A percentile compares a stretch with the other conserved stretches of the same genome.
phyloP scores from a whole-genome alignment of 2,797 vertebrate genomes.

The Loriculus beryllinus region DNA sequence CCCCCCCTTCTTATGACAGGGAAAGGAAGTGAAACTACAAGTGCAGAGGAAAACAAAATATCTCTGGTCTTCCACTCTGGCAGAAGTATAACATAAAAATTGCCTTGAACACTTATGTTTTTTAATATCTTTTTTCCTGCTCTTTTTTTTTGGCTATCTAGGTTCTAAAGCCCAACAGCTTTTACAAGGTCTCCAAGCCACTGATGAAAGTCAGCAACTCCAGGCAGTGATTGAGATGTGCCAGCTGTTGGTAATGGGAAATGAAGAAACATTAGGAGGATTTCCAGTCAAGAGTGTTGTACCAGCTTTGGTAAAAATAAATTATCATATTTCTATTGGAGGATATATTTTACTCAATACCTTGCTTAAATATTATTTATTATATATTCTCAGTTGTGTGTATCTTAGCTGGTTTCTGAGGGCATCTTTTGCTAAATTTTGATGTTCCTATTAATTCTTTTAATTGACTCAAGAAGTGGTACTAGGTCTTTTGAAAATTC shows the following conservation, averaged over 20 bases:
- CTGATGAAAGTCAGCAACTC: constrained; percentile 97
- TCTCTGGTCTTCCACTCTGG: constrained; percentile 45
- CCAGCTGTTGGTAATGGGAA: constrained; percentile 98
- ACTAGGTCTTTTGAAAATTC: not conserved
- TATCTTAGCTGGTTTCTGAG: not conserved
- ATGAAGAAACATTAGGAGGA: constrained; percentile 97
- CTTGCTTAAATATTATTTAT: not conserved
- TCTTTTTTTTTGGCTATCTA: constrained; percentile 52
- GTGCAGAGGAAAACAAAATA: constrained; percentile 47
- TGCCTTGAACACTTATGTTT: not conserved
- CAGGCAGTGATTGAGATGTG: constrained; percentile 99
- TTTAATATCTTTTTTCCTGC: not conserved
- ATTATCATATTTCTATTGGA: not conserved
- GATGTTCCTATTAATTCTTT: not conserved
- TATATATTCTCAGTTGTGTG: not conserved
- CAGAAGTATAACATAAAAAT: not conserved
- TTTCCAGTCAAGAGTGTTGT: constrained; percentile 99
- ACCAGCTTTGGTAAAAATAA: constrained; percentile 89
- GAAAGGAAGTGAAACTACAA: constrained; percentile 52
- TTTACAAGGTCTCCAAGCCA: constrained; percentile 96
- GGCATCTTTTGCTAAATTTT: not conserved
- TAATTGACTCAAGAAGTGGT: not conserved
- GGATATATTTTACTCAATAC: not conserved
- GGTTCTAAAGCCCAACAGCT: constrained; percentile 99
- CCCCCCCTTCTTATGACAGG: constrained; percentile 10